phyloP scores from a whole-genome alignment of 1,140 invertebrate species.

The Drosophila takahashii region DNA sequence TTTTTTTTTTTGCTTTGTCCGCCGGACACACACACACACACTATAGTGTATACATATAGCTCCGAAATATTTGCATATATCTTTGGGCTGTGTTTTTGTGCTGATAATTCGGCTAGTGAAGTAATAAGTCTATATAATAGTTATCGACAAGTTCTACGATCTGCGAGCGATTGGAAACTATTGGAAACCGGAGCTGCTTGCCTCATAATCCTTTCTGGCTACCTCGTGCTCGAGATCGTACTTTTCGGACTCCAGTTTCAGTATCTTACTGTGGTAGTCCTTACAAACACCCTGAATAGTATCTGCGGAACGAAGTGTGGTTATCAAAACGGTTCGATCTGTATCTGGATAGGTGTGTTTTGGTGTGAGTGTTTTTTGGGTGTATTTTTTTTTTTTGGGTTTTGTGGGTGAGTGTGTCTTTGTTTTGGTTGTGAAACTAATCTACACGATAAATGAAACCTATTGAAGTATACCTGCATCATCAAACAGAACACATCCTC shows the following conservation, averaged over 20 bases:
- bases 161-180: slow-evolving; percentile 29
- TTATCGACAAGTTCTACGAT: slow-evolving; percentile 51
- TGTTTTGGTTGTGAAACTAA: background rate
- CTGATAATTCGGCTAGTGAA: slow-evolving; percentile 29
- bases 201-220: slow-evolving; percentile 95
- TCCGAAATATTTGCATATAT: slow-evolving; percentile 73
- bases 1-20: background rate
- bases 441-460: slow-evolving; percentile 1
- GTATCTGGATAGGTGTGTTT: slow-evolving; percentile 19
- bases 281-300: slow-evolving; percentile 93
- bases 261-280: slow-evolving; percentile 94
- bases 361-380: slow-evolving; percentile 11
- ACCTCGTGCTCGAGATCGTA: slow-evolving; percentile 98
- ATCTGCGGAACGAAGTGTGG: slow-evolving; percentile 86
- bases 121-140: slow-evolving; percentile 21
- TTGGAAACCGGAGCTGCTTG: slow-evolving; percentile 84
- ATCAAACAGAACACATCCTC: slow-evolving; percentile 3
- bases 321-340: slow-evolving; percentile 31
- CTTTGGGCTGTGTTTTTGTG: slow-evolving; percentile 43
- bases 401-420: slow-evolving; percentile 12
- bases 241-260: slow-evolving; percentile 95
- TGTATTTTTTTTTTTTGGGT: slow-evolving; percentile 3
- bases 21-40: slow-evolving; percentile 38
- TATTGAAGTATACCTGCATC: background rate
- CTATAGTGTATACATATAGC: slow-evolving; percentile 37